Evolutionary conservation across 2,113 vertebrate species (phyloP).

Genomic region (Atlantisia rogersi): DNA sequence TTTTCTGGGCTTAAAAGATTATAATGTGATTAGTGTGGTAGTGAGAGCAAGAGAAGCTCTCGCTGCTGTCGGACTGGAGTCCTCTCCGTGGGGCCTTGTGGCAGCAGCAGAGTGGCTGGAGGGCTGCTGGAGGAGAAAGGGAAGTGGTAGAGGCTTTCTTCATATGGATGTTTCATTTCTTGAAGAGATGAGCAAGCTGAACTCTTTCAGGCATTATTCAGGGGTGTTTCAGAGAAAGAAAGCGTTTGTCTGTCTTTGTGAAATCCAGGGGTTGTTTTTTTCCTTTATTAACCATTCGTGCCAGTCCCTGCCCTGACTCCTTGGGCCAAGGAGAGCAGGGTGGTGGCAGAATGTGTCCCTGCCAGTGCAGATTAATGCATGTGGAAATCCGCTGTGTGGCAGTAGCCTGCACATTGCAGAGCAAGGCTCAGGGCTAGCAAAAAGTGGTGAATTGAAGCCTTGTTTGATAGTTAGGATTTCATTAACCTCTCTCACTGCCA

Average conservation of each 20-base stretch:
- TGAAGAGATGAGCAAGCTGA: neutral
- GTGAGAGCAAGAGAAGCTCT: constrained; percentile 2
- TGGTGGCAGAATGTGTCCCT: neutral
- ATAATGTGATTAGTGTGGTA: neutral
- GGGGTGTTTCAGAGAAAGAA: neutral
- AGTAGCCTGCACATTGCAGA: neutral
- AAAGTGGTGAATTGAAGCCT: neutral
- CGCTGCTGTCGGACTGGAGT: neutral
- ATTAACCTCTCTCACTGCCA: neutral
- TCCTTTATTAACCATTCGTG: neutral
- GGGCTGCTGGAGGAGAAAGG: neutral
- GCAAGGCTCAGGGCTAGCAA: neutral
- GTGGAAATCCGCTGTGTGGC: neutral
- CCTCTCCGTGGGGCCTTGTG: neutral
- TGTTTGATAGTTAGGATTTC: neutral
- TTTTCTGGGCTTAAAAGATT: constrained; percentile 44
- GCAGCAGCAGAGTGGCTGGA: neutral
- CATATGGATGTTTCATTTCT: neutral
- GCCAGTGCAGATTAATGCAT: neutral
- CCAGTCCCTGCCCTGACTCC: neutral
- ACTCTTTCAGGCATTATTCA: rapidly evolving
- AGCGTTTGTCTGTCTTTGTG: neutral
- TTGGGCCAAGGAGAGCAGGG: neutral
- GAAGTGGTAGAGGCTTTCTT: neutral
- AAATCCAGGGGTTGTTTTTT: neutral